Percentiles rank a stretch among this genome's conserved stretches.
Evolutionary conservation across 2,797 vertebrate species (phyloP).

Genomic region (Picus viridis): DNA sequence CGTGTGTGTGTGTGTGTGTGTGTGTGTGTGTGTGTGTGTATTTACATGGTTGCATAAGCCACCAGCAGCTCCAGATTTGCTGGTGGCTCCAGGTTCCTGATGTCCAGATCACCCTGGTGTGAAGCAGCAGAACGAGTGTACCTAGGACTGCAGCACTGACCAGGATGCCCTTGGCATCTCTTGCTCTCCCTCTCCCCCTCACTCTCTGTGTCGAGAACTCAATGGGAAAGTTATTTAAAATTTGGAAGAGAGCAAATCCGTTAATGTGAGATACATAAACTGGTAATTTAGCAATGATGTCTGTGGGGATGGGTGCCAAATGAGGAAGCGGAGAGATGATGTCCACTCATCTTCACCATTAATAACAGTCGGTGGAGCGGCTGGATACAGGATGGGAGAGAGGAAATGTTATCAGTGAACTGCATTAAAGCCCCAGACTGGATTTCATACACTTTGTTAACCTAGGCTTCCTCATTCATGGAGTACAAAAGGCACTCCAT

Average conservation of each 20-base stretch:
- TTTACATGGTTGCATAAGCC: background rate
- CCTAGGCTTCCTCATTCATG: conserved; percentile 74
- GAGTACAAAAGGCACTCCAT: conserved; percentile 78
- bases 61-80: background rate
- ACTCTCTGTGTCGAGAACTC: conserved; percentile 50
- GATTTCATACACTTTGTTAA: conserved; percentile 76
- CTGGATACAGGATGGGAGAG: conserved; percentile 76
- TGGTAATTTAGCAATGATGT: conserved; percentile 81
- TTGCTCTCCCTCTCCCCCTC: background rate
- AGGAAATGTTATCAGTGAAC: conserved; percentile 78
- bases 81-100: conserved; percentile 9
- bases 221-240: conserved; percentile 82
- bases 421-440: conserved; percentile 74
- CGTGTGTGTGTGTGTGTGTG: fast-evolving
- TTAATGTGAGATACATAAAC: conserved; percentile 82
- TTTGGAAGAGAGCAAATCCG: conserved; percentile 78
- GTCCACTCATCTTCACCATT: conserved; percentile 82
- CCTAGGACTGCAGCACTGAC: conserved; percentile 63
- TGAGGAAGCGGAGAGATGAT: conserved; percentile 81
- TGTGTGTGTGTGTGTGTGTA: too few relatives aligned
- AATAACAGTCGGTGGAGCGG: conserved; percentile 71
- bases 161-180: conserved; percentile 72
- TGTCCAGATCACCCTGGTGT: background rate
- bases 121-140: conserved; percentile 49
- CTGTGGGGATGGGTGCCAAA: conserved; percentile 78